Evolutionary conservation across 1,140 invertebrate species (phyloP), one percentile per base, ranked within the genome.

Genomic region (Psilanteris sp.): DNA sequence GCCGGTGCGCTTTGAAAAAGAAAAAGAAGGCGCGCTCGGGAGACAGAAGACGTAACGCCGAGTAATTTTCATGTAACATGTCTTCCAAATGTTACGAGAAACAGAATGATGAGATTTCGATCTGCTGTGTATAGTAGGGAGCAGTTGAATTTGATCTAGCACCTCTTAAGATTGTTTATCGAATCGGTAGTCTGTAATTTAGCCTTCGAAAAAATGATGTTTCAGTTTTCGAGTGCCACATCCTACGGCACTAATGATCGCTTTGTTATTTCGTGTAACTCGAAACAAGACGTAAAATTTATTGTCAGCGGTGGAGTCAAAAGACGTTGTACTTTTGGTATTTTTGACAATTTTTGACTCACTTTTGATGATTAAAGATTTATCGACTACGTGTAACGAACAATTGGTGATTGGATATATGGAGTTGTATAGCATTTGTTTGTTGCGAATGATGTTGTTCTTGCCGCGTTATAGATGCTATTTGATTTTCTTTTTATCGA

Each of bases 71-170:
- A 20, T 44, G 67, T 34, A 71, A 37, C 55, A 27, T 62, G 59
- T 64, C 57, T 62, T 48, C 67, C 67, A 72, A 72, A 72, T 64
- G 68, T 64, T 72, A 50, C 26, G 10, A 48, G 50, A 55, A 72
- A 57, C 39, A 34, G 44, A 48, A 39, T 18, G 52, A 44, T 39
- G 50, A 68, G 67, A 55, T 71, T 62, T 15, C 24, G 26, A 62
- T 62, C 55, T 32, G 29, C 14, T 24, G 36, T 13, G 18, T 32
- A 16, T 5, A n/a, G 1, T 5, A n/a, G 16, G n/a, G 10, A 27
- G 18, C 24, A 29, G 48, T 36, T 22, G 43, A 55, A 37, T 55
- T 41, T 26, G 24, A 57, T 55, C 48, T 18, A 66, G 34, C 37
- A 22, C 29, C 41, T 48, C 24, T 57, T 13, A 8, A 50, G 29